A percentile compares a stretch with the other conserved stretches of the same genome.
Conservation (phyloP, 1,140 invertebrate genomes). For the Lepidostoma basale region DNA sequence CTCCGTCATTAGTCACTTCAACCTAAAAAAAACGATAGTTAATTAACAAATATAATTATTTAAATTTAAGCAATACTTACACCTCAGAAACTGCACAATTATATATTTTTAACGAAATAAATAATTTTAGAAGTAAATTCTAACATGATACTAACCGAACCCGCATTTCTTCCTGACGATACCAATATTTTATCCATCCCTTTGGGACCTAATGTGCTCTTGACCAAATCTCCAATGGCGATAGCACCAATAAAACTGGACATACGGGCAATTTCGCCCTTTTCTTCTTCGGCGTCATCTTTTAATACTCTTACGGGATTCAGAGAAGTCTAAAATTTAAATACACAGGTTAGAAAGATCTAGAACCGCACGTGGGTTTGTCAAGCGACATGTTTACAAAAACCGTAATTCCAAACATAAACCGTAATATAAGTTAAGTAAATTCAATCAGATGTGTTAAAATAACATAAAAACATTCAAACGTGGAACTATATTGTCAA, state of each 20-base stretch:
- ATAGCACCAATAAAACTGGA: conserved; percentile 98
- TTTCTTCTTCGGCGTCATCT: conserved; percentile 96
- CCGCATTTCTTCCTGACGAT: conserved; percentile 79
- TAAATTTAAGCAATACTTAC: background rate
- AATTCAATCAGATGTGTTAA: too few species aligned
- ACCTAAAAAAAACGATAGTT: conserved; percentile 63
- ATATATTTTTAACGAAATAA: background rate
- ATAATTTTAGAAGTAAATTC: background rate
- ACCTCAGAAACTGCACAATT: background rate
- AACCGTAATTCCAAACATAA: background rate
- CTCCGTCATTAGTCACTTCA: conserved; percentile 99
- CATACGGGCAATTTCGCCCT: conserved; percentile 92
- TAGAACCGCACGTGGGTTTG: conserved; percentile 38
- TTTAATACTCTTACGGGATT: conserved; percentile 95
- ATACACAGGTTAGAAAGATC: conserved; percentile 21
- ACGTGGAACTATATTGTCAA: too few species aligned
- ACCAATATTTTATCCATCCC: conserved; percentile 99
- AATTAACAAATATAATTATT: background rate
- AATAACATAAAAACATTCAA: too few species aligned
- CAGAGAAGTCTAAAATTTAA: conserved; percentile 72
- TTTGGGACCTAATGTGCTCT: conserved; percentile 97
- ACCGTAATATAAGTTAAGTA: too few species aligned
- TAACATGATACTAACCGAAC: conserved; percentile 56
- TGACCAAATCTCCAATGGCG: conserved; percentile 97
- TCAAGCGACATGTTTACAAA: conserved; percentile 6